Evolutionary conservation across 1,140 invertebrate genomes (phyloP).

Genomic region (Bradysia coprophila): DNA sequence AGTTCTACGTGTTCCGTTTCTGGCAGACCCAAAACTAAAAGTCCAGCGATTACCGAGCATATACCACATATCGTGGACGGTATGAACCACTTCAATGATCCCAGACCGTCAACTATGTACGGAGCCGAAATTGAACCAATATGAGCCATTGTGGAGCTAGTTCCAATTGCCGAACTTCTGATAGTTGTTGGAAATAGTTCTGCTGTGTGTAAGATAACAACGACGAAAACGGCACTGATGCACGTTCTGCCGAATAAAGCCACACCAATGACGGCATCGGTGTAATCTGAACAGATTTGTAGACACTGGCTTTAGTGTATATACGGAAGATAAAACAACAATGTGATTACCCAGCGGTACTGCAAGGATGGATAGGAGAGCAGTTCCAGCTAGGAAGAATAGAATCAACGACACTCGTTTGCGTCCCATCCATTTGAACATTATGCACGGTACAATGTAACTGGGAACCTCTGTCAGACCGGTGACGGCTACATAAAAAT

Average conservation of each 20-base stretch:
- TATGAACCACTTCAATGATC: background rate
- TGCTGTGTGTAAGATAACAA: conserved; percentile 37
- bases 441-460: conserved; percentile 27
- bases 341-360: conserved; percentile 19
- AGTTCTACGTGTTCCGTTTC: background rate
- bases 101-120: conserved; percentile 32
- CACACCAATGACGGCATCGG: conserved; percentile 22
- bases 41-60: background rate
- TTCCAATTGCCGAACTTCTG: conserved; percentile 39
- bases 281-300: conserved; percentile 11
- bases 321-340: too few relatives aligned
- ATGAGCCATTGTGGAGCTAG: conserved; percentile 35
- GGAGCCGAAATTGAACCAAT: conserved; percentile 40
- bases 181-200: conserved; percentile 38
- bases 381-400: conserved; percentile 24
- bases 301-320: too few relatives aligned
- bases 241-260: conserved; percentile 38
- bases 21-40: background rate
- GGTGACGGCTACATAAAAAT: conserved; percentile 26
- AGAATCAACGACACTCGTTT: conserved; percentile 21
- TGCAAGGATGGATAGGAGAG: conserved; percentile 23
- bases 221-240: conserved; percentile 38
- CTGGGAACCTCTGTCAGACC: conserved; percentile 30
- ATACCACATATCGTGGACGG: background rate
- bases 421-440: conserved; percentile 25